These are phyloP conservation scores for Noctuana brunneofusca DNA, from an alignment of 2,888 invertebrate species.

Conservation along the genomic window DNA sequence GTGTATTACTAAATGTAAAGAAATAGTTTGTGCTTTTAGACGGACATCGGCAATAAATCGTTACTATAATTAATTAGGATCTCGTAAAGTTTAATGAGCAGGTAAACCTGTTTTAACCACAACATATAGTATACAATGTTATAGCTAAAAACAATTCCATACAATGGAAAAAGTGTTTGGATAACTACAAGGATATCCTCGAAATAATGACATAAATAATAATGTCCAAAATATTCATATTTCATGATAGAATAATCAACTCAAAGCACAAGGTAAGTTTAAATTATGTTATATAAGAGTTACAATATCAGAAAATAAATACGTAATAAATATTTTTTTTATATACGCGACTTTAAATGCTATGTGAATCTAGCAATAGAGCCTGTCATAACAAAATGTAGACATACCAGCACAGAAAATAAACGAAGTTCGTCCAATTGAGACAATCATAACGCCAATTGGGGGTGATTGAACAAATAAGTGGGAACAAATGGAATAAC, in stretches of 20 bases:
- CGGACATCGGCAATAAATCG: constrained; percentile 26
- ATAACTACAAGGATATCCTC: background rate
- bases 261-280: too few relatives aligned
- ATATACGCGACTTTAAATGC: background rate
- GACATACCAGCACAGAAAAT: background rate
- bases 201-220: background rate
- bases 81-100: background rate
- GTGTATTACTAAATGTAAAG: background rate
- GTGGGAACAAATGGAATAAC: constrained; percentile 22
- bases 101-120: background rate
- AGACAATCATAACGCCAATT: constrained; percentile 30
- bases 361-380: background rate
- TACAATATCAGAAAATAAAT: background rate
- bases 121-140: background rate
- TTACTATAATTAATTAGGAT: background rate
- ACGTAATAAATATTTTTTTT: too few relatives aligned
- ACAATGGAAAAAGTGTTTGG: too few relatives aligned
- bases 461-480: constrained; percentile 19
- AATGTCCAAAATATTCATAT: too few relatives aligned
- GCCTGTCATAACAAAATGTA: background rate
- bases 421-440: constrained; percentile 24
- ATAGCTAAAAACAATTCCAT: too few relatives aligned
- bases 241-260: too few relatives aligned
- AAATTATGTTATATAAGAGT: background rate
- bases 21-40: constrained; percentile 9